Evolutionary conservation across 2,888 invertebrate species (phyloP).

Genomic region (Bedellia somnulentella): DNA sequence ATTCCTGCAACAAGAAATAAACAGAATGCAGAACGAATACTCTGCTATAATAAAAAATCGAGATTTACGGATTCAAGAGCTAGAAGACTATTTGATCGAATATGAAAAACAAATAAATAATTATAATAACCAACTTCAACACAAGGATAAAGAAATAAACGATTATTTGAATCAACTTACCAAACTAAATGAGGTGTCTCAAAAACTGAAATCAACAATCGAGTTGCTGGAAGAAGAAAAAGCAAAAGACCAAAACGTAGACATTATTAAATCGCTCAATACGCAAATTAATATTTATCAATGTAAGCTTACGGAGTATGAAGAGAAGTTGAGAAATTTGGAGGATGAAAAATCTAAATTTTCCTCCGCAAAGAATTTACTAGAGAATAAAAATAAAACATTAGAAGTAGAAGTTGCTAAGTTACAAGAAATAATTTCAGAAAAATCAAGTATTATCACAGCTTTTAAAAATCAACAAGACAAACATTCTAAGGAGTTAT

Average conservation of each 20-base stretch:
- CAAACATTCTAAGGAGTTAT: constrained; percentile 46
- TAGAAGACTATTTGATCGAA: constrained; percentile 46
- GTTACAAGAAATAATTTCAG: constrained; percentile 37
- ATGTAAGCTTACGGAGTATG: constrained; percentile 35
- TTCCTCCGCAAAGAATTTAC: constrained; percentile 24
- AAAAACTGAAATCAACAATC: constrained; percentile 50
- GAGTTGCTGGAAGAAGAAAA: constrained; percentile 51
- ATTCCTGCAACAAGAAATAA: constrained; percentile 28
- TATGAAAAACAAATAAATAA: constrained; percentile 52
- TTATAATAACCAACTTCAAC: constrained; percentile 37
- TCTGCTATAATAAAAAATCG: constrained; percentile 28
- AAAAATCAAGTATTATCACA: constrained; percentile 43
- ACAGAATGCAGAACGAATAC: constrained; percentile 37
- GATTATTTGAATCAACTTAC: constrained; percentile 57
- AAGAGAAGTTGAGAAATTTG: constrained; percentile 33
- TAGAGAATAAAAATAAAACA: constrained; percentile 27
- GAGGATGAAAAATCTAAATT: constrained; percentile 48
- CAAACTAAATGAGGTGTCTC: constrained; percentile 53
- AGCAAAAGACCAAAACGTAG: constrained; percentile 47
- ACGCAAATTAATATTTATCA: constrained; percentile 49
- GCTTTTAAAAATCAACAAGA: constrained; percentile 47
- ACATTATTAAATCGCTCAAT: constrained; percentile 54
- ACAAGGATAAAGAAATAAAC: constrained; percentile 47
- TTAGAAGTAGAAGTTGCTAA: constrained; percentile 37
- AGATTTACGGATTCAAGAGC: constrained; percentile 45